Evolutionary conservation across 2,888 invertebrate species (phyloP).

Genomic region (Cryptus viduatorius): DNA sequence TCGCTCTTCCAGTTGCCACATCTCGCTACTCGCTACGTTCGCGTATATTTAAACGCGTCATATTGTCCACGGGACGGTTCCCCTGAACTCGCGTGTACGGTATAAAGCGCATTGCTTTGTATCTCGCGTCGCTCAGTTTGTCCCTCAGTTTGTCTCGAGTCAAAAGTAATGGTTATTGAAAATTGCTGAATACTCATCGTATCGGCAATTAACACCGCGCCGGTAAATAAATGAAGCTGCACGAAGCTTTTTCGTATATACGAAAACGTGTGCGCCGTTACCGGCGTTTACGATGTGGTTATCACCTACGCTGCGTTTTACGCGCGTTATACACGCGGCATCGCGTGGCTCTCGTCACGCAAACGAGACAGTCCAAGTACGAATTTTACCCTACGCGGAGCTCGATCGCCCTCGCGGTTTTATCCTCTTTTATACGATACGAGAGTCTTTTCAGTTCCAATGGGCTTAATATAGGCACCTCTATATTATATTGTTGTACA

Average conservation of each 20-base stretch:
- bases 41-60: constrained; percentile 8
- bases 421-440: constrained; percentile 19
- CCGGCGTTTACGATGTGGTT: constrained; percentile 73
- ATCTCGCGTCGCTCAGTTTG: constrained; percentile 60
- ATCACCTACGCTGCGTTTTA: constrained; percentile 53
- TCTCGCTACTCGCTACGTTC: neutral
- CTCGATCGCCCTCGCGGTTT: constrained; percentile 68
- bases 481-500: too few relatives aligned
- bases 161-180: constrained; percentile 81
- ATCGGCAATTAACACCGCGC: constrained; percentile 82
- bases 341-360: constrained; percentile 69
- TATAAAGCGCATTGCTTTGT: constrained; percentile 19
- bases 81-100: neutral
- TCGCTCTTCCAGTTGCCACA: constrained; percentile 11
- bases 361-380: constrained; percentile 39
- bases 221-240: constrained; percentile 83
- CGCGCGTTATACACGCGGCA: constrained; percentile 60
- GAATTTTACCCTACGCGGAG: constrained; percentile 70
- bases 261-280: neutral
- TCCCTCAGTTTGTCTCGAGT: constrained; percentile 65
- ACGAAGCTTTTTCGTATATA: constrained; percentile 64
- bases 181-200: constrained; percentile 83
- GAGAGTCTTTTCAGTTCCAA: neutral
- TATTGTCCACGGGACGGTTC: constrained; percentile 19
- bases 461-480: neutral